A percentile compares a stretch with the other conserved stretches of the same genome.
Evolutionary conservation across 2,888 invertebrate genomes (phyloP).

Genomic region (Melanchra persicariae): DNA sequence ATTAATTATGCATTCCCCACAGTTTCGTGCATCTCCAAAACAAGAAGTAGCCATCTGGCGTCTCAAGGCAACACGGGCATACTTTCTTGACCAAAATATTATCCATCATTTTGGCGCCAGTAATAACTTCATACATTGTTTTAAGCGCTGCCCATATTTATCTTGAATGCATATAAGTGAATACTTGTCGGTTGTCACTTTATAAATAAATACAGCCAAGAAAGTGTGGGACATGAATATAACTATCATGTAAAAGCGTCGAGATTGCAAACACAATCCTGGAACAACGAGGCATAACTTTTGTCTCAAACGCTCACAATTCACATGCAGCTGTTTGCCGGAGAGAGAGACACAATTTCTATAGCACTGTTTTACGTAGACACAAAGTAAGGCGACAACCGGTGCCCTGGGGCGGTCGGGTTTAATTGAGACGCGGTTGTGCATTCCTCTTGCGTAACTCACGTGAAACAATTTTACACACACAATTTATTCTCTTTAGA

Average conservation of each 20-base stretch:
- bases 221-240: slow-evolving; percentile 51
- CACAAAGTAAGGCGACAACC: slow-evolving; percentile 77
- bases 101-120: slow-evolving; percentile 61
- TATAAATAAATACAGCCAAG: slow-evolving; percentile 34
- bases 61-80: slow-evolving; percentile 64
- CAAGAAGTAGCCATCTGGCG: slow-evolving; percentile 74
- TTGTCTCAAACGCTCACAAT: slow-evolving; percentile 77
- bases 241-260: slow-evolving; percentile 66
- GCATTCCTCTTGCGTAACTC: slow-evolving; percentile 73
- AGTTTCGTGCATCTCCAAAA: slow-evolving; percentile 75
- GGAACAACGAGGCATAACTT: slow-evolving; percentile 79
- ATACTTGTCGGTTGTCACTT: slow-evolving; percentile 32
- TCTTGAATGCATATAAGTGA: slow-evolving; percentile 45
- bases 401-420: slow-evolving; percentile 71
- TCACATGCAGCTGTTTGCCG: slow-evolving; percentile 75
- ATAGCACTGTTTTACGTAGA: slow-evolving; percentile 77
- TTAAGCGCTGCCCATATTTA: slow-evolving; percentile 38
- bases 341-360: slow-evolving; percentile 73
- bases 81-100: slow-evolving; percentile 71
- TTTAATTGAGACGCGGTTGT: slow-evolving; percentile 81
- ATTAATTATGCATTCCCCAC: slow-evolving; percentile 80
- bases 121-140: slow-evolving; percentile 55
- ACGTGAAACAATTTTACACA: slow-evolving; percentile 72
- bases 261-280: slow-evolving; percentile 76
- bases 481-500: slow-evolving; percentile 66